A percentile compares a stretch with the other conserved stretches of the same genome.
phyloP scores from a whole-genome alignment of 2,888 invertebrate genomes.

The Plemyria rubiginata region DNA sequence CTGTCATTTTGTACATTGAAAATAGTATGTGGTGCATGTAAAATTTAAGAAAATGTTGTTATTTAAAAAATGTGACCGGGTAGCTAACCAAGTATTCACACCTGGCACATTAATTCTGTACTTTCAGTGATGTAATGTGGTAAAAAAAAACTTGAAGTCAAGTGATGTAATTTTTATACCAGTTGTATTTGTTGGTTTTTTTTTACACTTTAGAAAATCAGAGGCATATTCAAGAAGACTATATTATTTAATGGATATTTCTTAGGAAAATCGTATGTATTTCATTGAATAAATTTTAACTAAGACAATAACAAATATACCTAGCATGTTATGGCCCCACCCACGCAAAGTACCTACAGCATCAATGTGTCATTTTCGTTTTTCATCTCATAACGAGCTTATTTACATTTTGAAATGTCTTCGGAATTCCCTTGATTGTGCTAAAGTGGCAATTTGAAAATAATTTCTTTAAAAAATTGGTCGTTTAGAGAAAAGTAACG shows the following conservation, averaged over 20 bases:
- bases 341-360: slow-evolving; percentile 16
- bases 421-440: slow-evolving; percentile 40
- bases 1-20: neutral
- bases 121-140: no score
- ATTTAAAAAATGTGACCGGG: no score
- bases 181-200: no score
- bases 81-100: no score
- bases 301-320: slow-evolving; percentile 20
- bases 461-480: slow-evolving; percentile 37
- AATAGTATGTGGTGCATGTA: no score
- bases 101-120: no score
- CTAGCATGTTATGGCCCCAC: neutral
- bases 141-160: no score
- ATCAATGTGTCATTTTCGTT: slow-evolving; percentile 32
- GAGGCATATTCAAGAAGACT: no score
- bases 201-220: no score
- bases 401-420: slow-evolving; percentile 40
- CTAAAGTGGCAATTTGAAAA: slow-evolving; percentile 32
- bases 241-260: neutral
- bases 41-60: no score
- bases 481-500: slow-evolving; percentile 40
- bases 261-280: neutral
- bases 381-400: slow-evolving; percentile 41
- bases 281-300: slow-evolving; percentile 13
- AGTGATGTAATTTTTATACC: no score